These are phyloP conservation scores for Poeciliopsis infans DNA, from an alignment of 2,797 vertebrate genomes.

Conservation along the genomic window DNA sequence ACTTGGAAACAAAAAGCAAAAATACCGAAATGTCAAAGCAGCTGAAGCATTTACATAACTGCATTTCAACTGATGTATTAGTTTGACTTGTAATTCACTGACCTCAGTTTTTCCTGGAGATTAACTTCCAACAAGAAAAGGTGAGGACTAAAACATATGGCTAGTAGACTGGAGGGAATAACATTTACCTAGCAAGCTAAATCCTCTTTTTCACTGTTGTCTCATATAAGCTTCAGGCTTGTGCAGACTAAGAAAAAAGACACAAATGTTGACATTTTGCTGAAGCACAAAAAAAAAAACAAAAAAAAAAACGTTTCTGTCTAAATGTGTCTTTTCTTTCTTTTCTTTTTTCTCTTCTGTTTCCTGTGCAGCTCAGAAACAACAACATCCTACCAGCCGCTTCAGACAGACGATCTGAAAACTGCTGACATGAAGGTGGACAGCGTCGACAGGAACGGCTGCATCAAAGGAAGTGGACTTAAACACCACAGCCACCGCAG, in stretches of 20 bases:
- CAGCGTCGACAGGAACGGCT: constrained; percentile 69
- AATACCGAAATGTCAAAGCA: constrained; percentile 67
- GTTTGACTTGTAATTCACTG: constrained; percentile 74
- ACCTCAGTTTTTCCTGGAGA: constrained; percentile 66
- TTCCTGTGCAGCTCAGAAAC: constrained; percentile 71
- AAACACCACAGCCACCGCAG: constrained; percentile 71
- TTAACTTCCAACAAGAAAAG: constrained; percentile 56
- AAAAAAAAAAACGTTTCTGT: background rate
- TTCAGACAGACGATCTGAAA: constrained; percentile 67
- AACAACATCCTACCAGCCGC: constrained; percentile 66
- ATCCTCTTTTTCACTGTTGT: constrained; percentile 18
- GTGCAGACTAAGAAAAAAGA: constrained; percentile 31
- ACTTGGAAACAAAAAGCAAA: constrained; percentile 56
- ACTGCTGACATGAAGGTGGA: constrained; percentile 50
- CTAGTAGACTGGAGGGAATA: constrained; percentile 45
- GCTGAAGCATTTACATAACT: constrained; percentile 76
- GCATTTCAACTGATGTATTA: constrained; percentile 72
- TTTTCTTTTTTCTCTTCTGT: constrained; percentile 3
- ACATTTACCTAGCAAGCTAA: constrained; percentile 46
- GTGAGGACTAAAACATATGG: constrained; percentile 61
- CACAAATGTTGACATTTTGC: constrained; percentile 20
- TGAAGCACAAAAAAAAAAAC: constrained; percentile 3
- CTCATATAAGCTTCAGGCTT: constrained; percentile 28
- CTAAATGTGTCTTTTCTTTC: background rate
- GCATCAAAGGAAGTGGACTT: constrained; percentile 77